Evolutionary conservation across 2,888 invertebrate genomes (phyloP).

Genomic region (Rhopalosiphum nymphaeae): DNA sequence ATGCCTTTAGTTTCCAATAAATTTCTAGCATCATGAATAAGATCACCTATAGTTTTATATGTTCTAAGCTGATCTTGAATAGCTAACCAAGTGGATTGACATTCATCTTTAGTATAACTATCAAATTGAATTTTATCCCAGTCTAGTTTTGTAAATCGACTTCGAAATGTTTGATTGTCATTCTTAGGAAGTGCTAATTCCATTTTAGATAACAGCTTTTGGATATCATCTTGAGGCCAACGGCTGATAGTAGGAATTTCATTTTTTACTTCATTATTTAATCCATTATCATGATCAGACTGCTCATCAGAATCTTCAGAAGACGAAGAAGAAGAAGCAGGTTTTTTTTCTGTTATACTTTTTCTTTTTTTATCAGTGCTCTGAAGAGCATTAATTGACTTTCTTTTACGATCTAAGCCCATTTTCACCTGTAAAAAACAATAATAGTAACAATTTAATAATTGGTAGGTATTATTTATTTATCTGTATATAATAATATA

Average conservation of each 20-base stretch:
- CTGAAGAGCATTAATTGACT: slow-evolving; percentile 19
- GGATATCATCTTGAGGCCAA: slow-evolving; percentile 67
- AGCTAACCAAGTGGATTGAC: slow-evolving; percentile 64
- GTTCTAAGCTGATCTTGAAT: slow-evolving; percentile 65
- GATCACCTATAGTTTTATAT: slow-evolving; percentile 64
- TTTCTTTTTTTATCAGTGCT: slow-evolving; percentile 57
- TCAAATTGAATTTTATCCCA: slow-evolving; percentile 65
- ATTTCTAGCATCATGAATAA: slow-evolving; percentile 62
- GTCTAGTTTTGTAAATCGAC: slow-evolving; percentile 62
- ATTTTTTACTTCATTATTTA: slow-evolving; percentile 47
- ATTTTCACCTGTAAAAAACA: slow-evolving; percentile 53
- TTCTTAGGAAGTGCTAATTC: slow-evolving; percentile 69
- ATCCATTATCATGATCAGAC: slow-evolving; percentile 48
- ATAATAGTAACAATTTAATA: neutral
- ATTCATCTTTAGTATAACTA: slow-evolving; percentile 62
- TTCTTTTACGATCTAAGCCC: slow-evolving; percentile 57
- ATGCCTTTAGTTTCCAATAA: slow-evolving; percentile 58
- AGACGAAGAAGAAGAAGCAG: neutral
- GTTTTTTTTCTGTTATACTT: slow-evolving; percentile 44
- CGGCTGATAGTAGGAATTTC: slow-evolving; percentile 35
- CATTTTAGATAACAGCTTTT: slow-evolving; percentile 69
- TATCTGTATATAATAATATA: neutral
- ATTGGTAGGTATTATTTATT: neutral
- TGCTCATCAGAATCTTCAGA: slow-evolving; percentile 60
- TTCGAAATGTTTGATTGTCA: slow-evolving; percentile 57